Base-by-base conservation (phyloP, 1,140 invertebrate genomes). In the Drosophila micromelanica region DNA sequence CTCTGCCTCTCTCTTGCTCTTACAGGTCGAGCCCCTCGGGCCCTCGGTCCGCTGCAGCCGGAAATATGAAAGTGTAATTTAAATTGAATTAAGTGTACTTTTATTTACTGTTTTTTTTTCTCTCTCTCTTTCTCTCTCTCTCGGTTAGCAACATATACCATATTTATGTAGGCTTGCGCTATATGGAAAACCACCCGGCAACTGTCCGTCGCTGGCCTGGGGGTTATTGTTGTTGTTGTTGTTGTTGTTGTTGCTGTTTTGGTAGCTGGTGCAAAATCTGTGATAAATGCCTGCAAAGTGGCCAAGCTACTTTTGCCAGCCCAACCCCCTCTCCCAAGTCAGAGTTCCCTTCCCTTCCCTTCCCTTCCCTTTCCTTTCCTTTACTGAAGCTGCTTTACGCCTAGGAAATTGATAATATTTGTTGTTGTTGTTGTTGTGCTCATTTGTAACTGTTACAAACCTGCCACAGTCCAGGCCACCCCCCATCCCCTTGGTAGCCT, bases 1-100 rank as follows among this genome's bases (percentile, higher is more conserved):
- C 23, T 27, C 23, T 27, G 20, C 20, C 23, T 27, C 23, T 27
- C 23, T 27, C 23, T 27, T 27, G 1, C 23, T 27, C 23, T 1
- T 6, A 1, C 30, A 6, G 30, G 30, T 27, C 43, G 15, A 27
- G 17, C 27, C 45, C 37, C n/a, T 40, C 23, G 23, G 23, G 23
- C 23, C 23, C 23, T 12, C 43, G 37, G 20, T 20, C 13, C 51
- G 54, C 67, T 62, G 37, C 46, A 38, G 45, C 86, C 75, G 87
- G 87, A 90, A 84, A 84, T 86, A 80, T 90, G 74, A 78, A 90
- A 90, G 87, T 90, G 87, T 90, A 90, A 90, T 90, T 90, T 90
- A 90, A 90, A 90, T 90, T 90, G 87, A 90, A 90, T 90, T 90
- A 90, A 84, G 84, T 89, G 84, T 69, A 73, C 68, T 80, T 76